Evolutionary conservation across 2,797 vertebrate genomes (phyloP).

Genomic region (Lophotriccus pileatus): DNA sequence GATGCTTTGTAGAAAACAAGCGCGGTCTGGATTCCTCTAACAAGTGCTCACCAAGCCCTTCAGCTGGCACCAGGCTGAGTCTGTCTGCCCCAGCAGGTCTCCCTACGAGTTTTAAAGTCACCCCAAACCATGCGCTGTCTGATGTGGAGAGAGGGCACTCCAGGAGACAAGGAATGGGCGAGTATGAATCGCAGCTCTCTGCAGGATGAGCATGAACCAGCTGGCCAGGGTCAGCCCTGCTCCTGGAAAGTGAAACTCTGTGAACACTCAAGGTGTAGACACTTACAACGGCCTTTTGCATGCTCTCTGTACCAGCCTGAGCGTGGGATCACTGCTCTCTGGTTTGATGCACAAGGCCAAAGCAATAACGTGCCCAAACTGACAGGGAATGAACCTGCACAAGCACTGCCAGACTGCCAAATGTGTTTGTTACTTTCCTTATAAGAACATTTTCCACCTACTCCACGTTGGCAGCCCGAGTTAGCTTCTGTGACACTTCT

Average conservation of each 20-base stretch:
- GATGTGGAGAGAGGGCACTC: accelerated
- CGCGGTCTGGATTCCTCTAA: accelerated
- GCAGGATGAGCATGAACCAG: accelerated
- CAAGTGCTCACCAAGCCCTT: not conserved
- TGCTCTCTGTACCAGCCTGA: accelerated
- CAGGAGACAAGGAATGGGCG: accelerated
- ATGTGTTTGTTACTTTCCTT: not conserved
- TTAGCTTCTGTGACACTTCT: not conserved
- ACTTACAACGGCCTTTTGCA: accelerated
- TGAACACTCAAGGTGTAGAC: accelerated
- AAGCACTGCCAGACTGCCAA: not conserved
- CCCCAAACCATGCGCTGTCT: accelerated
- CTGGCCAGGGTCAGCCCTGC: not conserved
- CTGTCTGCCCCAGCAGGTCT: not conserved
- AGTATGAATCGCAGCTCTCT: accelerated
- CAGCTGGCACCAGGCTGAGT: not conserved
- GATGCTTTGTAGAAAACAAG: too few relatives aligned
- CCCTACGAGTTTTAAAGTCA: accelerated
- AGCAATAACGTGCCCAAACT: accelerated
- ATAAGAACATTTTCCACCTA: not conserved
- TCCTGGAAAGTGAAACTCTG: accelerated
- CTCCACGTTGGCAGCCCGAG: accelerated
- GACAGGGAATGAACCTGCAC: not conserved
- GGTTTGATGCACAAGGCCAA: not conserved
- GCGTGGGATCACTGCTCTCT: accelerated